These are phyloP conservation scores for Periplaneta americana DNA, from an alignment of 1,140 invertebrate species.

Conservation along the genomic window DNA sequence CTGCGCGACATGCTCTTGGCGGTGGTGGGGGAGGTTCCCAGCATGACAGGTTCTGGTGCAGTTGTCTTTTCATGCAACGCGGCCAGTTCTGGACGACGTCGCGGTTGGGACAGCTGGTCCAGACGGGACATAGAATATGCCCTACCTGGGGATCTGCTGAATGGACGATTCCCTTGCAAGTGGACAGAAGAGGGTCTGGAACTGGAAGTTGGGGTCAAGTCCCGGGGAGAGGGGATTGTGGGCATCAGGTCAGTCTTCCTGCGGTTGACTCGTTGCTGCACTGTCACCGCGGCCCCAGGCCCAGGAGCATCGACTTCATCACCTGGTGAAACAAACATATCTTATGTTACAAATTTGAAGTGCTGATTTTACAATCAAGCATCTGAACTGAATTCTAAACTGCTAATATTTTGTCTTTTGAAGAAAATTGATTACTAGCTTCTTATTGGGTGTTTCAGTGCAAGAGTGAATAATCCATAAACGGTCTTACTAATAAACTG, in stretches of 20 bases:
- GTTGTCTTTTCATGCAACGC: slow-evolving; percentile 43
- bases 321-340: not conserved
- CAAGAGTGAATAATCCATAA: too few species aligned
- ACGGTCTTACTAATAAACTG: too few species aligned
- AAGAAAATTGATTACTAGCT: too few species aligned
- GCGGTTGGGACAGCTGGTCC: slow-evolving; percentile 74
- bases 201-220: slow-evolving; percentile 43
- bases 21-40: slow-evolving; percentile 31
- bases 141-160: slow-evolving; percentile 45
- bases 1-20: slow-evolving; percentile 34
- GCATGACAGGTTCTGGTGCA: slow-evolving; percentile 32
- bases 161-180: slow-evolving; percentile 53
- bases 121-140: slow-evolving; percentile 87
- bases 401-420: too few species aligned
- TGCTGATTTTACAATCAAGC: too few species aligned
- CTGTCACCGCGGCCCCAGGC: not conserved
- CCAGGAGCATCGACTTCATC: not conserved
- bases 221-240: slow-evolving; percentile 71
- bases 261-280: slow-evolving; percentile 60
- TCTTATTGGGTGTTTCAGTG: too few species aligned
- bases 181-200: slow-evolving; percentile 53
- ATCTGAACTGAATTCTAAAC: too few species aligned
- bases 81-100: slow-evolving; percentile 33
- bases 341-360: too few species aligned
- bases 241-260: slow-evolving; percentile 86